Conservation (phyloP, 2,113 vertebrate genomes). For the Laticauda colubrina region DNA sequence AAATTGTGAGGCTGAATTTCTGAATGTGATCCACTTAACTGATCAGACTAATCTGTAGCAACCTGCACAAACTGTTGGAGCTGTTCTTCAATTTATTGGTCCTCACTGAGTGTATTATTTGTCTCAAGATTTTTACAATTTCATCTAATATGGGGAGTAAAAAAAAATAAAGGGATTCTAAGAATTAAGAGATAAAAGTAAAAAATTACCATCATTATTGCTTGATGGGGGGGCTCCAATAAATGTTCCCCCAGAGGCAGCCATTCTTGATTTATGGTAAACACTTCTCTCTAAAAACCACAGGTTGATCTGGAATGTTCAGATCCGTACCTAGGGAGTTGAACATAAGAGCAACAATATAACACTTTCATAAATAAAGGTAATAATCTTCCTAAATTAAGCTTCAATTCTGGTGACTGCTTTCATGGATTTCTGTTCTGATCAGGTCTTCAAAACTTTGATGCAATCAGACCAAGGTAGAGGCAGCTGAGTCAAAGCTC, state of each 20-base stretch:
- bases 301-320: conserved; percentile 81
- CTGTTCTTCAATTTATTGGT: background rate
- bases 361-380: background rate
- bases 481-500: background rate
- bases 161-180: background rate
- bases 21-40: background rate
- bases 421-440: background rate
- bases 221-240: conserved; percentile 81
- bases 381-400: background rate
- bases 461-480: background rate
- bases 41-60: background rate
- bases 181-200: background rate
- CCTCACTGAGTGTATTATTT: background rate
- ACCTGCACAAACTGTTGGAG: background rate
- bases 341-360: background rate
- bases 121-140: background rate
- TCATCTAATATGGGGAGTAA: background rate
- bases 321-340: conserved; percentile 71
- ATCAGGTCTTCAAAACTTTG: background rate
- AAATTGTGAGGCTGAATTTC: background rate
- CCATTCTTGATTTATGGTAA: conserved; percentile 73
- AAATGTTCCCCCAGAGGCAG: conserved; percentile 77
- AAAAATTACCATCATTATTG: conserved; percentile 82
- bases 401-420: background rate
- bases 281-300: conserved; percentile 79